Conservation (phyloP, 2,797 vertebrate genomes). For the Clarias laeviceps region DNA sequence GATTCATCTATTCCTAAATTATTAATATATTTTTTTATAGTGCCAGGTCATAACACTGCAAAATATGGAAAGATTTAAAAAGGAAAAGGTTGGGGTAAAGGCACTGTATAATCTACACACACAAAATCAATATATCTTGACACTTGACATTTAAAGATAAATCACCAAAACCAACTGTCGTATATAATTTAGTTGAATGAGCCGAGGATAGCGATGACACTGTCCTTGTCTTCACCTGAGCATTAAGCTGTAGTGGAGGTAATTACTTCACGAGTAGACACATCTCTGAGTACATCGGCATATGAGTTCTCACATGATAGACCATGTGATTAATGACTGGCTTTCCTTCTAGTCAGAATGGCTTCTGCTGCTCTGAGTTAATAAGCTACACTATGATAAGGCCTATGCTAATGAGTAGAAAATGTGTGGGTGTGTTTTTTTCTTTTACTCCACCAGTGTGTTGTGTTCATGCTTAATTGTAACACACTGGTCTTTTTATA, state of each 20-base stretch:
- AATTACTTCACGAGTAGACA: constrained; percentile 42
- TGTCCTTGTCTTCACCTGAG: constrained; percentile 14
- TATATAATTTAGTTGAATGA: constrained; percentile 26
- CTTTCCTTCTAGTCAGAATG: constrained; percentile 34
- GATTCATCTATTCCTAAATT: background rate
- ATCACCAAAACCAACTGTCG: constrained; percentile 20
- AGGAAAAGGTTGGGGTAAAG: background rate
- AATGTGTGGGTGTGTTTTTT: background rate
- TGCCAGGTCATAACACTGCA: background rate
- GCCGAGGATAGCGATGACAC: constrained; percentile 8
- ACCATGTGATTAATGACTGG: constrained; percentile 31
- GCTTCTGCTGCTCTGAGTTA: constrained; percentile 19
- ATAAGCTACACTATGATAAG: background rate
- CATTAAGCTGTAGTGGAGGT: constrained; percentile 30
- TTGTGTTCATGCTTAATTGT: constrained; percentile 9
- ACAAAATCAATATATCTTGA: background rate
- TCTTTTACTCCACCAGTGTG: background rate
- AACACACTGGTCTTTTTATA: background rate
- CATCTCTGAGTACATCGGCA: background rate
- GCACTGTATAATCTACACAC: background rate
- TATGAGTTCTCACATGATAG: background rate
- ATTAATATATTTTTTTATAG: background rate
- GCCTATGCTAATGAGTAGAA: constrained; percentile 34
- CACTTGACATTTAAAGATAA: constrained; percentile 9
- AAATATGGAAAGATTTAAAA: background rate